Evolutionary conservation across 1,140 invertebrate genomes (phyloP).

Genomic region (Muscidifurax raptorellus): DNA sequence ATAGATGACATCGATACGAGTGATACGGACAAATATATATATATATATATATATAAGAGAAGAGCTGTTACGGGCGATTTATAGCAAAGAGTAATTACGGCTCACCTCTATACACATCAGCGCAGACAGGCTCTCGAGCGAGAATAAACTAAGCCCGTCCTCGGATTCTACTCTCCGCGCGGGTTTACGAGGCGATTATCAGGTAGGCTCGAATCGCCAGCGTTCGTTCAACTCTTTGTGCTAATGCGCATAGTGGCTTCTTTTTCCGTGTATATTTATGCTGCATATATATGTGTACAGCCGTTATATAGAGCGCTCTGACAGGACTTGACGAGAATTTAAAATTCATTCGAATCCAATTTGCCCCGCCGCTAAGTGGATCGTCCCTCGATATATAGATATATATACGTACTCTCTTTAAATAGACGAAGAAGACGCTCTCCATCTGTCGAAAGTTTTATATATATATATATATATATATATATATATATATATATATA

Average conservation of each 20-base stretch:
- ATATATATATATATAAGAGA: not conserved
- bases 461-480: too few relatives aligned
- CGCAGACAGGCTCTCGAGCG: not conserved
- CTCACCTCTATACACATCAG: too few relatives aligned
- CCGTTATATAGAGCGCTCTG: too few relatives aligned
- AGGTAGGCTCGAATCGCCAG: conserved; percentile 7
- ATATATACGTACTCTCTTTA: too few relatives aligned
- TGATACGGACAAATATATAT: not conserved
- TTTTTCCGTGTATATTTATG: too few relatives aligned
- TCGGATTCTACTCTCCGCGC: not conserved
- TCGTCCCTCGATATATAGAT: not conserved
- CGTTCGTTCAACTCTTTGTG: conserved; percentile 43
- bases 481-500: too few relatives aligned
- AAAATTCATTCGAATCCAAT: conserved; percentile 12
- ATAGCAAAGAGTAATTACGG: too few relatives aligned
- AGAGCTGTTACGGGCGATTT: not conserved
- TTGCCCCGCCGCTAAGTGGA: not conserved
- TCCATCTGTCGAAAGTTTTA: too few relatives aligned
- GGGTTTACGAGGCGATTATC: conserved; percentile 45
- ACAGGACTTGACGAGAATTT: not conserved
- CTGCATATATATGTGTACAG: too few relatives aligned
- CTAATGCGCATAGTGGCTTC: conserved; percentile 24
- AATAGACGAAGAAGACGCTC: too few relatives aligned
- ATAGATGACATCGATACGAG: conserved; percentile 65
- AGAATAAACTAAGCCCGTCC: not conserved